phyloP scores from a whole-genome alignment of 2,888 invertebrate genomes.

The Scaptomyza polygonia region DNA sequence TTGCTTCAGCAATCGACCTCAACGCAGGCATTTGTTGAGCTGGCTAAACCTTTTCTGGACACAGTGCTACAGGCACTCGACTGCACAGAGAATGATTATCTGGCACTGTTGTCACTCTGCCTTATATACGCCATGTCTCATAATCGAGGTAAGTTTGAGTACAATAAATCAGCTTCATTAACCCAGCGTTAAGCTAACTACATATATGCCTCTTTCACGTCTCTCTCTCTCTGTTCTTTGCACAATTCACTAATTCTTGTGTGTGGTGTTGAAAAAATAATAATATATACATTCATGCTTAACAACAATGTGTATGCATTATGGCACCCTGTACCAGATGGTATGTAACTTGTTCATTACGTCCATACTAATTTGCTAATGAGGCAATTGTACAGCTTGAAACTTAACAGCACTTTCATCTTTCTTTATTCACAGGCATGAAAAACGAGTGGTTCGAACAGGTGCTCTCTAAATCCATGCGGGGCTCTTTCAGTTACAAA shows the following conservation, averaged over 20 bases:
- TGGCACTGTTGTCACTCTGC: constrained; percentile 95
- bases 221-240: constrained; percentile 32
- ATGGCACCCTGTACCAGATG: constrained; percentile 70
- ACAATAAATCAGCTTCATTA: constrained; percentile 14
- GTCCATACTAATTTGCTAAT: constrained; percentile 45
- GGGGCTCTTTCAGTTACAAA: constrained; percentile 90
- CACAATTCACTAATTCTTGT: constrained; percentile 61
- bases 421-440: constrained; percentile 87
- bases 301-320: constrained; percentile 46
- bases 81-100: constrained; percentile 96
- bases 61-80: constrained; percentile 94
- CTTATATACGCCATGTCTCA: constrained; percentile 96
- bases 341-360: constrained; percentile 73
- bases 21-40: constrained; percentile 53
- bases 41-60: constrained; percentile 90
- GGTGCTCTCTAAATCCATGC: constrained; percentile 88
- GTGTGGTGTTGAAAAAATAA: constrained; percentile 43
- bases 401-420: constrained; percentile 55
- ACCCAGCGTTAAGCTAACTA: constrained; percentile 28
- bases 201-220: constrained; percentile 34
- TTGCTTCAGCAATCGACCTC: constrained; percentile 83
- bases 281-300: constrained; percentile 14
- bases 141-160: constrained; percentile 91
- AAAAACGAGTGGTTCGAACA: constrained; percentile 92
- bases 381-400: constrained; percentile 9